Conservation (phyloP, 1,140 invertebrate species). For the Doryteuthis pealeii region DNA sequence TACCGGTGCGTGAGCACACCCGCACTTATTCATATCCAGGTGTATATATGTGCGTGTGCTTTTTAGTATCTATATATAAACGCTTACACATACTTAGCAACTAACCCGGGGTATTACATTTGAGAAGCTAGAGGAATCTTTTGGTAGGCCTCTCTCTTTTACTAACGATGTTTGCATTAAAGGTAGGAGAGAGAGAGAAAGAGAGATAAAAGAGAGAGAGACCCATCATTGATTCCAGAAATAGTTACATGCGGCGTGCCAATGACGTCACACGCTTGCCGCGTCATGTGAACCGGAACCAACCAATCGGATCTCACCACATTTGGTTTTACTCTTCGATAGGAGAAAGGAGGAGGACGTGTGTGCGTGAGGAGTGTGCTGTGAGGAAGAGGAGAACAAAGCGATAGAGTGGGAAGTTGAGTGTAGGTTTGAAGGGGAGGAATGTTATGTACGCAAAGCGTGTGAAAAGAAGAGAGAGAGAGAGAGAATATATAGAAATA, state of each 20-base stretch:
- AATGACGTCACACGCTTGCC: neutral
- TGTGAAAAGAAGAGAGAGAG: neutral
- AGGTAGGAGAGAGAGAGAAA: too few relatives aligned
- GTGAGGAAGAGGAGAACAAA: neutral
- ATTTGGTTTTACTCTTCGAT: slow-evolving; percentile 30
- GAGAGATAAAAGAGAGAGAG: too few relatives aligned
- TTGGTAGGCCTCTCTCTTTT: too few relatives aligned
- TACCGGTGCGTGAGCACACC: too few relatives aligned
- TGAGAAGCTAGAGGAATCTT: too few relatives aligned
- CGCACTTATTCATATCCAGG: too few relatives aligned
- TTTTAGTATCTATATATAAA: too few relatives aligned
- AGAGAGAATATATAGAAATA: neutral
- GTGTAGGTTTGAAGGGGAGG: too few relatives aligned
- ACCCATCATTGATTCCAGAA: neutral
- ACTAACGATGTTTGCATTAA: too few relatives aligned
- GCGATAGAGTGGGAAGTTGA: slow-evolving; percentile 11
- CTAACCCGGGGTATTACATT: too few relatives aligned
- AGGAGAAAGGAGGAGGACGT: neutral
- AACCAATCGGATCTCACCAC: slow-evolving; percentile 43
- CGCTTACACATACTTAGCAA: too few relatives aligned
- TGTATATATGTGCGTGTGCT: too few relatives aligned
- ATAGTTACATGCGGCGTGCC: neutral
- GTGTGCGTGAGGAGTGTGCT: slow-evolving; percentile 25
- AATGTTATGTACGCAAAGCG: neutral
- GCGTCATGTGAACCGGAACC: slow-evolving; percentile 19